Conservation (phyloP, 1,140 invertebrate genomes). For the Latrodectus geometricus region DNA sequence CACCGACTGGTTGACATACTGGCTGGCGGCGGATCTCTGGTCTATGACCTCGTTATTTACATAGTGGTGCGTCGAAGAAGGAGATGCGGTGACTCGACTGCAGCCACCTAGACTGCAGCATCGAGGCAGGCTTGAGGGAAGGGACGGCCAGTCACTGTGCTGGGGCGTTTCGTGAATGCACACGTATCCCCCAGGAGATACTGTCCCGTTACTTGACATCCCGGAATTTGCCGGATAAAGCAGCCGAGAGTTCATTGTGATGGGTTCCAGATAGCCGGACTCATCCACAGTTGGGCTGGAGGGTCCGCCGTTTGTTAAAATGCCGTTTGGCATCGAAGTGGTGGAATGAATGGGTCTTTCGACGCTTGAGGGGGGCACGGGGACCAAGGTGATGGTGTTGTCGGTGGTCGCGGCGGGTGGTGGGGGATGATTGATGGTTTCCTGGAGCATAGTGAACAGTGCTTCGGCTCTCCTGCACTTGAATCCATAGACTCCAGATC, state of each 20-base stretch:
- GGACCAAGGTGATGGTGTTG: not conserved
- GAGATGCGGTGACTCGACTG: not conserved
- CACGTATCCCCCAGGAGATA: conserved; percentile 27
- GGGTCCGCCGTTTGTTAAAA: not conserved
- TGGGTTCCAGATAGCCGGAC: conserved; percentile 55
- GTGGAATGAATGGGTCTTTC: conserved; percentile 26
- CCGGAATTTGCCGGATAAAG: not conserved
- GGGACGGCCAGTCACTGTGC: not conserved
- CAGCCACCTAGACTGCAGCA: conserved; percentile 46
- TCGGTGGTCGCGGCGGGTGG: not conserved
- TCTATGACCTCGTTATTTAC: conserved; percentile 35
- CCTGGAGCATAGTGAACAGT: conserved; percentile 89
- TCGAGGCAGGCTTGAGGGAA: conserved; percentile 9
- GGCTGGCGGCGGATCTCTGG: not conserved
- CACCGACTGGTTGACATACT: conserved; percentile 27
- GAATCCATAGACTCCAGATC: conserved; percentile 92
- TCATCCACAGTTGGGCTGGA: conserved; percentile 38
- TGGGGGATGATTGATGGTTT: conserved; percentile 77
- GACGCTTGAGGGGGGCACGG: not conserved
- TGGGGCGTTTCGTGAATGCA: not conserved
- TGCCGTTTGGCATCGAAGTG: not conserved
- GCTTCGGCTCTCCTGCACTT: conserved; percentile 88
- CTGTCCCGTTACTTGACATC: not conserved
- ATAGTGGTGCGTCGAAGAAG: conserved; percentile 38
- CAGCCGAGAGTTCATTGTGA: not conserved